A percentile compares a stretch with the other conserved stretches of the same genome.
Conservation (phyloP, 2,888 invertebrate species). For the Drosophila picticornis region DNA sequence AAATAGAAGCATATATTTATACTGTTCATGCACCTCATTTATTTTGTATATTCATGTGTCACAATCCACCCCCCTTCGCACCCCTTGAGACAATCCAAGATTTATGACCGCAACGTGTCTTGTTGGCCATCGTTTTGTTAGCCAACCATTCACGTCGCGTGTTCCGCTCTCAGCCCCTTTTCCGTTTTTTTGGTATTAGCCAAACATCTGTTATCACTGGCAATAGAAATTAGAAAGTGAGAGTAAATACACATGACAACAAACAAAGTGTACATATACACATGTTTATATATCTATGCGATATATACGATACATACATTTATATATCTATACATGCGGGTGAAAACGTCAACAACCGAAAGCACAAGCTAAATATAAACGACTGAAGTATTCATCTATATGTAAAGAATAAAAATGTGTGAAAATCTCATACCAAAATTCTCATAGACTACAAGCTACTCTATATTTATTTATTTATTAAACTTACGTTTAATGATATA, state of each 20-base stretch:
- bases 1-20: constrained; percentile 23
- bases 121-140: constrained; percentile 18
- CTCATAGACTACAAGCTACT: neutral
- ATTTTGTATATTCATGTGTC: constrained; percentile 36
- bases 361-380: constrained; percentile 51
- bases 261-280: constrained; percentile 25
- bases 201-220: constrained; percentile 57
- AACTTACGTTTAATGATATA: too few species aligned
- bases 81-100: constrained; percentile 52
- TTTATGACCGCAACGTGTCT: constrained; percentile 70
- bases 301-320: neutral
- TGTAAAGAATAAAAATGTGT: constrained; percentile 3
- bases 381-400: constrained; percentile 26
- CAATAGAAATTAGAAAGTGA: constrained; percentile 47
- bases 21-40: constrained; percentile 19
- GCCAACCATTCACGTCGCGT: constrained; percentile 43
- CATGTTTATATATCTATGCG: neutral
- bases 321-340: neutral
- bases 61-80: constrained; percentile 28
- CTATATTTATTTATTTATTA: neutral
- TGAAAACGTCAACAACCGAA: constrained; percentile 25
- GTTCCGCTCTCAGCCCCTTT: constrained; percentile 18
- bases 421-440: neutral
- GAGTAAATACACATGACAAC: constrained; percentile 35
- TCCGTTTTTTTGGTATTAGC: neutral